Percentiles rank a stretch among this genome's conserved stretches.
Evolutionary conservation across 2,797 vertebrate species (phyloP).

Genomic region (Erethizon dorsatum): DNA sequence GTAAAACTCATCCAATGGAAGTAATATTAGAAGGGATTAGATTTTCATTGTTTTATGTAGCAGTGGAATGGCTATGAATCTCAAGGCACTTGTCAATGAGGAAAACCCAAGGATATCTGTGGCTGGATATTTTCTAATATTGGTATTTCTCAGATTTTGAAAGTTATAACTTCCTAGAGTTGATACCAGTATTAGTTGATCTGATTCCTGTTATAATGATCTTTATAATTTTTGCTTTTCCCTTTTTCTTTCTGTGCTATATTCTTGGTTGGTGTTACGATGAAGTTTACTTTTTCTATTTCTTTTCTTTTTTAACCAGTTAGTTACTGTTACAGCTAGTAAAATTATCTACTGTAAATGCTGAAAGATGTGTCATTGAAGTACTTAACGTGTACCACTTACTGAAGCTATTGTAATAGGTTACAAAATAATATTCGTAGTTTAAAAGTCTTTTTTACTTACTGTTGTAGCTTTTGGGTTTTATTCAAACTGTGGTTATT

Average conservation of each 20-base stretch:
- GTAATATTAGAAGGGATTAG: background rate
- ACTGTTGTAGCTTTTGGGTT: conserved; percentile 42
- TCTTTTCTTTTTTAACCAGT: background rate
- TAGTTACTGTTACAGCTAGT: background rate
- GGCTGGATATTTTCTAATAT: background rate
- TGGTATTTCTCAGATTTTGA: background rate
- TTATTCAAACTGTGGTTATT: background rate
- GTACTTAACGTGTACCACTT: background rate
- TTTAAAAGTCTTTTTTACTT: conserved; percentile 31
- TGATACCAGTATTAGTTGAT: background rate
- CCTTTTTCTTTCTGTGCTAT: accelerated
- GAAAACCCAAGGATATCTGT: background rate
- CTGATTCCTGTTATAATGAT: background rate
- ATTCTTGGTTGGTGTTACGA: background rate
- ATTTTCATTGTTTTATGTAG: background rate
- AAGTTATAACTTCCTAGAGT: conserved; percentile 12
- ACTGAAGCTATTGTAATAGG: background rate
- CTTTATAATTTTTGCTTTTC: background rate
- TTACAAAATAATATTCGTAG: conserved; percentile 21
- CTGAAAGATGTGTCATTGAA: background rate
- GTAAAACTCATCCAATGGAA: background rate
- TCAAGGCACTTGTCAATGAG: background rate
- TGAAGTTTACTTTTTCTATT: background rate
- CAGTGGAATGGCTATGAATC: background rate
- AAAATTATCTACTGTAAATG: background rate